These are phyloP conservation scores for Chaenocephalus aceratus DNA, from an alignment of 2,113 vertebrate species.

Conservation along the genomic window DNA sequence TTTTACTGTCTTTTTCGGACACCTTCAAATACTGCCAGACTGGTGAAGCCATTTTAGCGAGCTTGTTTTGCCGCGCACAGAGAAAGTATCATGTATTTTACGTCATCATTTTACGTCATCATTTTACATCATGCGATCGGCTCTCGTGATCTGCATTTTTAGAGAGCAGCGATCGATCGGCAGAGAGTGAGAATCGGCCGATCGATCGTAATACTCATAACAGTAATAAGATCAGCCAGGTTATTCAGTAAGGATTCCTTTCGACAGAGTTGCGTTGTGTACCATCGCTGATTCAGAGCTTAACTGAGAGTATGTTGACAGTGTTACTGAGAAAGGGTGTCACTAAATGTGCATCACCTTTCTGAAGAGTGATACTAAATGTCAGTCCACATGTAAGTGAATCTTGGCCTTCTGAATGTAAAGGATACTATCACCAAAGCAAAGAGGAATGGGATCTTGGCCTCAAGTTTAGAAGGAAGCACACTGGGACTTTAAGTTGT, in stretches of 20 bases:
- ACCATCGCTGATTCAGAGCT: neutral
- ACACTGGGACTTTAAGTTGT: slow-evolving; percentile 30
- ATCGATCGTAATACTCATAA: neutral
- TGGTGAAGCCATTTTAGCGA: no score
- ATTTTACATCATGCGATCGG: no score
- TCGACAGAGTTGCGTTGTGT: no score
- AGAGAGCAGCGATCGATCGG: no score
- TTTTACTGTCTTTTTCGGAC: no score
- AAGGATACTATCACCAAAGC: slow-evolving; percentile 8
- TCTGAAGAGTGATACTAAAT: neutral
- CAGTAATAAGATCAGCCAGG: neutral
- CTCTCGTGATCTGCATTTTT: no score
- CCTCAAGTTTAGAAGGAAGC: slow-evolving; percentile 34
- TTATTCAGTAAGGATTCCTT: neutral
- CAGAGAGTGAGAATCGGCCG: no score
- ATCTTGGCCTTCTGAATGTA: slow-evolving; percentile 6
- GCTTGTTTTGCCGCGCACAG: no score
- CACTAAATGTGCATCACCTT: slow-evolving; percentile 5
- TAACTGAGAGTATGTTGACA: neutral
- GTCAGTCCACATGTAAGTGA: slow-evolving; percentile 42
- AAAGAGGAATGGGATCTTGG: slow-evolving; percentile 26
- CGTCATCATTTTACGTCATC: no score
- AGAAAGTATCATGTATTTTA: no score
- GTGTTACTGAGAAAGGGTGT: neutral
- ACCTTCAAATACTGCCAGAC: no score